Evolutionary conservation across 2,113 vertebrate genomes (phyloP), one percentile per base, ranked within the genome.

Genomic region (Siphamia tubifer): DNA sequence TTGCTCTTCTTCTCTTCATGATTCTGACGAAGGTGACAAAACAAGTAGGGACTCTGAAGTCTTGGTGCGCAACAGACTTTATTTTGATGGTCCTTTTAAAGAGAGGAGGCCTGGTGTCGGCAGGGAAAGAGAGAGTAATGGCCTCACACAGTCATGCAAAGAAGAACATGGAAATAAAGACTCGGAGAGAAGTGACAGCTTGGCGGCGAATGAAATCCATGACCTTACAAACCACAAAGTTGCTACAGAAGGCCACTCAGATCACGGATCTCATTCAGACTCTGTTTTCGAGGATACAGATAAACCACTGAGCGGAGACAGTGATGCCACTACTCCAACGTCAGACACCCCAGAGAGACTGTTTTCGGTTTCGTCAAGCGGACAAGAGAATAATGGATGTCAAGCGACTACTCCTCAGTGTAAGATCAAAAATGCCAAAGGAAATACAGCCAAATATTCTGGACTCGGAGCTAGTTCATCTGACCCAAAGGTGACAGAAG

Each of bases 21-120:
- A 86, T 47, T 85, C 76, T 2, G 79, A 87, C 16, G 82, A 88
- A n/a, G 81, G 76, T 66, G 75, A 83, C 28, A 82, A 74, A 64
- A 47, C 44, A 8, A 74, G 36, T 12, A 73, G 42, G 70, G 79
- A 79, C 53, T 60, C 64, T 2, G 79, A 70, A 38, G 69, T 61
- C 24, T 30, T 55, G 5, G 89, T 79, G 42, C 56, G 36, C 17
- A 39, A 56, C 8, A 79, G 39, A 3, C 74, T 71, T 27, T 82
- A 56, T 73, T 86, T 85, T 34, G 84, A 86, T 4, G 71, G 77
- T 13, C 68, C 52, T 0, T 75, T 68, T 30, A 88, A 91, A 48
- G 91, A 92, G 57, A 90, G 93, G 61, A 84, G 81, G 57, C 93
- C 93, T 0, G 93, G 92, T 0, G 91, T 92, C 23, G 93, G 93